Evolutionary conservation across 2,888 invertebrate genomes (phyloP), one percentile per base, ranked within the genome.

Genomic region (Drosophila picticornis): DNA sequence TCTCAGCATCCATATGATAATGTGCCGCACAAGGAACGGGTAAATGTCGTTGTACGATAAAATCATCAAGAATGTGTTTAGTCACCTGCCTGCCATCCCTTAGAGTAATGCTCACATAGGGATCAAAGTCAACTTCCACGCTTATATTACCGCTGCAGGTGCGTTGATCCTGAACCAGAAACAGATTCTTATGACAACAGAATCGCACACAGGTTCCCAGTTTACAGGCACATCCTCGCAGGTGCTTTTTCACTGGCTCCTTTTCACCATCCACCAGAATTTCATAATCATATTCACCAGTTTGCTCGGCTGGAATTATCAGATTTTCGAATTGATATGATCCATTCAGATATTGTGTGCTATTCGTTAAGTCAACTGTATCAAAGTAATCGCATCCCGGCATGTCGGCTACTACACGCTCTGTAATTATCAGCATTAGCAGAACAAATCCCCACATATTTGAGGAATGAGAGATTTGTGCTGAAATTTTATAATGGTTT

Each of bases 201-300:
- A 90, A 82, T 6, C 92, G 84, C 1, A 93, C 78, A 58, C 93
- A 93, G 2, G 81, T 65, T 58, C 84, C 90, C n/a, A 92, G 38
- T 6, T 82, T 43, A 58, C 91, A 91, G 29, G 86, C 73, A 52
- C 92, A 92, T 19, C 91, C 91, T 6, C 91, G 77, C 1, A 80
- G 40, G 60, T 88, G 85, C 6, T 31, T 61, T 1, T 57, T 1
- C 27, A 82, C 83, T 0, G n/a, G 0, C 9, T 27, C 66, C 22
- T 0, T 43, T 1, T 32, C 34, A 2, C 72, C 83, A 13, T 74
- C 31, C 16, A 7, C 51, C 5, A 72, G 38, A 19, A 77, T 62
- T 16, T 72, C 76, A 32, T 83, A 88, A 29, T 84, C 71, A 32
- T 83, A 90, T 19, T 51, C 57, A 0, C 72, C 88, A 22, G 80